phyloP scores from a whole-genome alignment of 2,113 vertebrate genomes.

The Aegotheles bennettii region DNA sequence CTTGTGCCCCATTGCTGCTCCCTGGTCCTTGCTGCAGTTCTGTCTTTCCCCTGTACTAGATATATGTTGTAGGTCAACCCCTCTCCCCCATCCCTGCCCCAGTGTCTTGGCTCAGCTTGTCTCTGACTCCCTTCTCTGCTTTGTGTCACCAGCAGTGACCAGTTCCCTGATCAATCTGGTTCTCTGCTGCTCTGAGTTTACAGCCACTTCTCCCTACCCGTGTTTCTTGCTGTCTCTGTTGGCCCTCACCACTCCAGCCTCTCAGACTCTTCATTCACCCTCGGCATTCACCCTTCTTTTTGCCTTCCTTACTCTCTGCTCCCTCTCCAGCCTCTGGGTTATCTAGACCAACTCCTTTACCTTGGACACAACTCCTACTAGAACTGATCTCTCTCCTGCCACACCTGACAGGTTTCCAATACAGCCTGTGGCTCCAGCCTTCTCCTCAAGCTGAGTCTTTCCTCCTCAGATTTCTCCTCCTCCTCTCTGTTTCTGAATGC shows the following conservation, averaged over 20 bases:
- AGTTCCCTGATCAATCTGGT: not conserved
- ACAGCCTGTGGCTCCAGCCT: not conserved
- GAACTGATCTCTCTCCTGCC: not conserved
- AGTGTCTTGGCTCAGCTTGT: not conserved
- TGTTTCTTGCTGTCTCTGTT: not conserved
- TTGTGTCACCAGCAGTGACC: not conserved
- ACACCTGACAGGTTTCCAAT: not conserved
- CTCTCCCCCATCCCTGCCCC: not conserved
- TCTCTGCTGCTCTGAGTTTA: not conserved
- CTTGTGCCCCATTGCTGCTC: not conserved
- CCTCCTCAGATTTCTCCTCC: not conserved
- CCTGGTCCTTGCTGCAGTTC: not conserved
- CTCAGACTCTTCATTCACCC: not conserved
- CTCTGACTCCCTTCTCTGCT: not conserved
- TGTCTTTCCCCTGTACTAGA: not conserved
- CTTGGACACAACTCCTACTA: not conserved
- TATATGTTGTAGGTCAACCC: not conserved
- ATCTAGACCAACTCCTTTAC: not conserved
- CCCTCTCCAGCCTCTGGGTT: not conserved
- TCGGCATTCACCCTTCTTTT: rapidly evolving
- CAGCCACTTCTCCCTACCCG: not conserved
- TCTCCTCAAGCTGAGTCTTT: not conserved
- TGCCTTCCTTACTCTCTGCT: not conserved
- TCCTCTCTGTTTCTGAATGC: not conserved
- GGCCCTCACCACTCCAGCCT: not conserved